Evolutionary conservation across 2,797 vertebrate genomes (phyloP).

Genomic region (Mus minutoides): DNA sequence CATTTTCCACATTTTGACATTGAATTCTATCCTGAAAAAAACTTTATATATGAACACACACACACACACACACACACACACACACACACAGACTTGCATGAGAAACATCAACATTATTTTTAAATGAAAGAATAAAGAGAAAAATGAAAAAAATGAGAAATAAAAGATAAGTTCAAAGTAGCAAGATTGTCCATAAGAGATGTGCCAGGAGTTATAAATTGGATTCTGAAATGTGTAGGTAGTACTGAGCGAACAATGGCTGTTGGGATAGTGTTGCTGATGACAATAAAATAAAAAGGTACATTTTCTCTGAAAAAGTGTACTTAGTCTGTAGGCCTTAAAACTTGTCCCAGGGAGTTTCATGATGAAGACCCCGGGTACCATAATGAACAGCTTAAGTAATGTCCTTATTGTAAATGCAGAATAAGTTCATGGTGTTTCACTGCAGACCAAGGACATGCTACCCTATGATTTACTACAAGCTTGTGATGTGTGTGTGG

Average conservation of each 20-base stretch:
- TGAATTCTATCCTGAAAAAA: neutral
- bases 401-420: neutral
- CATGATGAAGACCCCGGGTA: neutral
- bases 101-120: neutral
- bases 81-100: neutral
- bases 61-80: neutral
- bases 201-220: neutral
- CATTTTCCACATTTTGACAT: constrained; percentile 16
- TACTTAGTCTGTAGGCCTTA: neutral
- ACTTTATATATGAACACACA: too few species aligned
- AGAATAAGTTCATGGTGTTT: neutral
- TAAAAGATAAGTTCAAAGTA: neutral
- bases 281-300: neutral
- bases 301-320: neutral
- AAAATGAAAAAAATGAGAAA: neutral
- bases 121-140: neutral
- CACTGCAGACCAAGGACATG: neutral
- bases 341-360: neutral
- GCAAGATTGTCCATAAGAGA: neutral
- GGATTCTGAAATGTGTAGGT: neutral
- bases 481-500: neutral
- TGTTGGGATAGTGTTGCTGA: neutral
- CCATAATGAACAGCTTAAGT: neutral
- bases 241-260: neutral
- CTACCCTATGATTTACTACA: neutral